Conservation (phyloP, 1,140 invertebrate species). For the Drosophila triauraria region DNA sequence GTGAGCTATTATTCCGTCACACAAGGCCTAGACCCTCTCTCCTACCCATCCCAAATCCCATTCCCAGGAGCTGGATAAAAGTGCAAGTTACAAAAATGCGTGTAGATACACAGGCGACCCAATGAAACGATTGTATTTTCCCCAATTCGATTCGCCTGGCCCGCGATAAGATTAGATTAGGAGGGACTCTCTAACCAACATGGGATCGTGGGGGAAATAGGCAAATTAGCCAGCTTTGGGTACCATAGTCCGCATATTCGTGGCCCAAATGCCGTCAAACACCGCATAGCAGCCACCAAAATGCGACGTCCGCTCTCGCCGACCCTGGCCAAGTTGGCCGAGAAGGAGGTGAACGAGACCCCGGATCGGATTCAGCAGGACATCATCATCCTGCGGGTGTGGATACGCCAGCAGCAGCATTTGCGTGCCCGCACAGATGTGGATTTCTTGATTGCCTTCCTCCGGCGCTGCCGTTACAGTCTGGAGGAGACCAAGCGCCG, state of each 20-base stretch:
- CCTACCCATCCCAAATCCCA: background rate
- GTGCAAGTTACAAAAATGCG: constrained; percentile 48
- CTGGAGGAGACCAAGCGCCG: constrained; percentile 88
- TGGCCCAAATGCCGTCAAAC: constrained; percentile 52
- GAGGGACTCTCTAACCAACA: constrained; percentile 1
- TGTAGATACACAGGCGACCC: constrained; percentile 26
- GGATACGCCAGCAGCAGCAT: constrained; percentile 89
- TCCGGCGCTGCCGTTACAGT: constrained; percentile 89
- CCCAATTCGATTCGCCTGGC: constrained; percentile 26
- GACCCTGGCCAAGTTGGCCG: constrained; percentile 85
- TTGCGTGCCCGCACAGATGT: constrained; percentile 86
- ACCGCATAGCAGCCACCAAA: constrained; percentile 43
- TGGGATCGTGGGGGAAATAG: constrained; percentile 49
- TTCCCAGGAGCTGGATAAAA: constrained; percentile 28
- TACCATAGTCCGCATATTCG: constrained; percentile 13
- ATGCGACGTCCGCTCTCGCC: constrained; percentile 84
- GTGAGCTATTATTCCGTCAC: constrained; percentile 44
- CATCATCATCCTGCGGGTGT: constrained; percentile 87
- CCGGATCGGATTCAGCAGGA: constrained; percentile 87
- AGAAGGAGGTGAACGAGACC: constrained; percentile 88
- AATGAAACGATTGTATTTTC: constrained; percentile 45
- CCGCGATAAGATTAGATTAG: constrained; percentile 55
- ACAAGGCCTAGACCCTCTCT: background rate
- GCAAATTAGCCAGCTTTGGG: constrained; percentile 46
- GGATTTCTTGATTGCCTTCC: constrained; percentile 87